Base-by-base conservation (phyloP, 1,140 invertebrate genomes). In the Pinna nobilis region DNA sequence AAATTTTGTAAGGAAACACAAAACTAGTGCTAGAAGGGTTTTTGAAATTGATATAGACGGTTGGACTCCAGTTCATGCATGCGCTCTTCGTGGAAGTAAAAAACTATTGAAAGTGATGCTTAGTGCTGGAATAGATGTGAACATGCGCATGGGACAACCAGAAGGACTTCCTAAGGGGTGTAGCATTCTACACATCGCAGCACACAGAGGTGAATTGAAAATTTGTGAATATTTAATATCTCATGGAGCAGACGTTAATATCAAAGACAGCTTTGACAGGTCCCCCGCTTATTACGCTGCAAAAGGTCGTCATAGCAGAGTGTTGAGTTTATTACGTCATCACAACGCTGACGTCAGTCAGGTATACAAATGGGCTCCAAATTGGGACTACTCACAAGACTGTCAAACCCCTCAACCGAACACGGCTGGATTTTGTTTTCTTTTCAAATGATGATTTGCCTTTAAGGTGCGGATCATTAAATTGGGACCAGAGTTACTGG, bases 1-100 rank as follows among this genome's bases (percentile, higher is more conserved):
- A 61, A 74, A 78, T 41, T 55, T 86, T n/a, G 82, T 79, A 1
- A 82, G 82, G 51, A 65, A 76, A 20, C 66, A 80, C 25, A 53
- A 57, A 32, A 70, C 63, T 35, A 51, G 73, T 0, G 80, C 76
- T 18, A 37, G 65, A 18, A 63, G 81, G 39, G 69, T 83, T 0
- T 76, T 85, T 51, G 71, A 65, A 1, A 70, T 71, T 3, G 72
- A 83, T 55, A 60, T 84, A 4, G 83, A 81, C 15, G 83, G 83
- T n/a, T 84, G 83, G 83, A 84, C 81, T 15, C 83, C 81, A n/a
- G 37, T 83, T 20, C 83, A 84, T 67, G 83, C 83, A 51, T 83
- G 81, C 70, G 75, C 77, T 9, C 61, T 82, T 23, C 67, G 77
- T 33, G 83, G 81, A 7, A 78, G 78, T 13, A 81, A 79, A 44